phyloP scores from a whole-genome alignment of 2,113 vertebrate species.

The Macrotis lagotis region DNA sequence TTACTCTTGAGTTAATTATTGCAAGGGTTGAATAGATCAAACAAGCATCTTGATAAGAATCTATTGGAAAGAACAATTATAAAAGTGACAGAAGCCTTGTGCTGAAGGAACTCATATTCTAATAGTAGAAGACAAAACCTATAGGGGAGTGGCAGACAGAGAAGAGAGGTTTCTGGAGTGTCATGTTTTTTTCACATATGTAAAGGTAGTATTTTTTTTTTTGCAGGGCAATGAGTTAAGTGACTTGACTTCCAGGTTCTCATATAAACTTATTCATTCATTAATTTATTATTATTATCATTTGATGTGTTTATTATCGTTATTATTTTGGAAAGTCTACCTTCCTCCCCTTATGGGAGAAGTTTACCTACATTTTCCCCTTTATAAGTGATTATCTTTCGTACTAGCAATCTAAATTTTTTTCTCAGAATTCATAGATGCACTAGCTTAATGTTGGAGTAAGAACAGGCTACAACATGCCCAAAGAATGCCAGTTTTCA shows the following conservation, averaged over 20 bases:
- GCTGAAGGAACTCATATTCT: neutral
- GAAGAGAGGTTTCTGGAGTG: neutral
- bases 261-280: no score
- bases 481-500: conserved; percentile 21
- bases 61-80: neutral
- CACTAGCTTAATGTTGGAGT: conserved; percentile 14
- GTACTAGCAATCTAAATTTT: conserved; percentile 56
- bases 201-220: neutral
- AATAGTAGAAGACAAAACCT: neutral
- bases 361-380: conserved; percentile 56
- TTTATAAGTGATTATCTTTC: conserved; percentile 46
- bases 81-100: neutral
- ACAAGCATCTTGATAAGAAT: neutral
- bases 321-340: neutral
- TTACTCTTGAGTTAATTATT: conserved; percentile 36
- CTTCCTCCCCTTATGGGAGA: neutral
- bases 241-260: no score
- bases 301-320: no score
- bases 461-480: conserved; percentile 7
- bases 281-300: no score
- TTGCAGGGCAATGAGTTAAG: no score
- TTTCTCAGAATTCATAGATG: conserved; percentile 41
- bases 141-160: neutral
- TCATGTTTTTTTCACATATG: neutral
- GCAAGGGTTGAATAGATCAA: neutral